Evolutionary conservation across 1,140 invertebrate genomes (phyloP), one percentile per base, ranked within the genome.

Genomic region (Amphibalanus amphitrite): DNA sequence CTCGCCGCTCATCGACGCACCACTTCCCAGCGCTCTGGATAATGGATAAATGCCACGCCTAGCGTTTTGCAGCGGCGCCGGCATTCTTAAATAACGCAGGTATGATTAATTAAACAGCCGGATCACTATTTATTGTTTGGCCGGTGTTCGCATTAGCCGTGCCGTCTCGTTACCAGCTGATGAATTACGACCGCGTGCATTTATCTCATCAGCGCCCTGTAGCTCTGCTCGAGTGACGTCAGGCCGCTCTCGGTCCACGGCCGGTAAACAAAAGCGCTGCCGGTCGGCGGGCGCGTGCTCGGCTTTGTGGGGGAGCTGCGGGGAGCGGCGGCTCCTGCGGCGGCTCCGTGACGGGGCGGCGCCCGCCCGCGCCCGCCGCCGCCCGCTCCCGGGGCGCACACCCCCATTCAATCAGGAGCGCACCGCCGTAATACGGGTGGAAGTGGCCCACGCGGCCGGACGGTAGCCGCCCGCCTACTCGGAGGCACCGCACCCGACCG

Each of bases 61-160:
- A 59, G 47, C 47, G 47, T 59, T 59, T 59, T 59, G 47, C 47
- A 59, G 10, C 47, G 17, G 47, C 47, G 47, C 47, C 47, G 47
- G 47, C 47, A 59, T 59, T 59, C 47, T 20, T 6, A 59, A 59
- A 59, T 59, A 59, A 59, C 47, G 47, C 47, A 59, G 47, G 47
- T 20, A 59, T 59, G 47, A 59, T 59, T 59, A 59, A 59, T 59
- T 59, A 59, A 59, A 59, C 47, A 23, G 47, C 10, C 13, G 47
- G 47, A 59, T 59, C 47, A 59, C 47, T 59, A 59, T 59, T 59
- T 59, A 59, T 59, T 59, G 47, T 59, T 59, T 59, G 47, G 47
- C 47, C 47, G 47, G 47, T 20, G 47, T 59, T 59, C 47, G 47
- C 47, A 59, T 59, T 59, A 59, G 47, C 47, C 47, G 47, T 59